Conservation (phyloP, 2,797 vertebrate species). For the Vultur gryphus region DNA sequence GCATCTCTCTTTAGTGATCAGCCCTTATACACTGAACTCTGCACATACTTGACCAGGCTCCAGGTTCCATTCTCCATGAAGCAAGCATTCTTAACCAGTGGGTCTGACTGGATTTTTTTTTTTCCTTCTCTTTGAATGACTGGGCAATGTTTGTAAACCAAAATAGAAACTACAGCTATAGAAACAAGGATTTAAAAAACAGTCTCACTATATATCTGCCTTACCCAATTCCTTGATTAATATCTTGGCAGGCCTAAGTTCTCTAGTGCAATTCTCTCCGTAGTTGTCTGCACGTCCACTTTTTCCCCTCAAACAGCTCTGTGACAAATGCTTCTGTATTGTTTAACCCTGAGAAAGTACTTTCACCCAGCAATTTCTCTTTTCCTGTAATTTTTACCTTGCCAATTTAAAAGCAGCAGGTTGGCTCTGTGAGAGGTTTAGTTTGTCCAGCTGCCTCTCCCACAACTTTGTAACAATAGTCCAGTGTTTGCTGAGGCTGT, state of each 20-base stretch:
- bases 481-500: not conserved
- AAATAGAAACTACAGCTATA: not conserved
- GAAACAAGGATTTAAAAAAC: not conserved
- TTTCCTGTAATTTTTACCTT: not conserved
- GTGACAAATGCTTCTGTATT: not conserved
- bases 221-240: not conserved
- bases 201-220: not conserved
- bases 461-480: not conserved
- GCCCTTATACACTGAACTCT: not conserved
- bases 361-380: not conserved
- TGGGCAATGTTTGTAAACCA: not conserved
- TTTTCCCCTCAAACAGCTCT: not conserved
- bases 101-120: not conserved
- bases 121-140: not conserved
- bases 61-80: not conserved
- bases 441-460: not conserved
- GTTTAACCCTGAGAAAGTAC: not conserved
- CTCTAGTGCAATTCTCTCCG: not conserved
- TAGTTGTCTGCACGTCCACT: not conserved
- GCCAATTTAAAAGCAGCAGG: not conserved
- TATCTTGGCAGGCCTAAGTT: not conserved
- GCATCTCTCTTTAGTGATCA: not conserved
- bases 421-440: not conserved
- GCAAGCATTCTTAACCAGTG: not conserved
- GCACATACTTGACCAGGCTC: not conserved